phyloP scores from a whole-genome alignment of 2,113 vertebrate genomes.

The human (Homo sapiens) region DNA sequence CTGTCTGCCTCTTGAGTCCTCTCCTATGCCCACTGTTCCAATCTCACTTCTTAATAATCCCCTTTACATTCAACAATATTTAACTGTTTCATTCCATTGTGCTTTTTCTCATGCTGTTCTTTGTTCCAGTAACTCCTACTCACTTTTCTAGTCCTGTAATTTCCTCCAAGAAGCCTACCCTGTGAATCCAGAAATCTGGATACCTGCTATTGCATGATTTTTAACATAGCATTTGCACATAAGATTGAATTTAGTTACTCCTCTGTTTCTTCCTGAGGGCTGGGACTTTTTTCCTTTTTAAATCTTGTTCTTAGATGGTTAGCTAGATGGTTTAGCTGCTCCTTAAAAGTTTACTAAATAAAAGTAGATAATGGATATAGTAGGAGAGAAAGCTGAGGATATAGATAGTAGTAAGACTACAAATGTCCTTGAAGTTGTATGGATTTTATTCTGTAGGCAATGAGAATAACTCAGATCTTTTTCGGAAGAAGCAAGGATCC shows the following conservation, averaged over 20 bases:
- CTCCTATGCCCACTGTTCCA: not conserved
- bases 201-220: not conserved
- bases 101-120: not conserved
- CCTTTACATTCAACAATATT: not conserved
- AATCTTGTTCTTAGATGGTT: not conserved
- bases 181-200: not conserved
- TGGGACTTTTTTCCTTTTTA: not conserved
- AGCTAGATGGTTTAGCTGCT: not conserved
- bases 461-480: slow-evolving; percentile 14
- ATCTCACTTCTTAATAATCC: not conserved
- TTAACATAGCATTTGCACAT: not conserved
- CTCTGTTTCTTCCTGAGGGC: not conserved
- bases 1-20: not conserved
- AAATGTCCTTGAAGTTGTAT: not conserved
- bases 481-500: not conserved
- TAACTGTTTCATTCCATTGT: not conserved
- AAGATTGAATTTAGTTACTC: not conserved
- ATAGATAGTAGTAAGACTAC: not conserved
- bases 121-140: not conserved
- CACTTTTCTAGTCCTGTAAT: not conserved
- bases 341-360: not conserved
- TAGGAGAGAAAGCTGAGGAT: not conserved
- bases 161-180: not conserved
- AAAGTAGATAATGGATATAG: not conserved
- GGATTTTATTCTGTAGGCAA: not conserved